Conservation (phyloP, 2,888 invertebrate genomes). For the Chrysolina oricalcia region DNA sequence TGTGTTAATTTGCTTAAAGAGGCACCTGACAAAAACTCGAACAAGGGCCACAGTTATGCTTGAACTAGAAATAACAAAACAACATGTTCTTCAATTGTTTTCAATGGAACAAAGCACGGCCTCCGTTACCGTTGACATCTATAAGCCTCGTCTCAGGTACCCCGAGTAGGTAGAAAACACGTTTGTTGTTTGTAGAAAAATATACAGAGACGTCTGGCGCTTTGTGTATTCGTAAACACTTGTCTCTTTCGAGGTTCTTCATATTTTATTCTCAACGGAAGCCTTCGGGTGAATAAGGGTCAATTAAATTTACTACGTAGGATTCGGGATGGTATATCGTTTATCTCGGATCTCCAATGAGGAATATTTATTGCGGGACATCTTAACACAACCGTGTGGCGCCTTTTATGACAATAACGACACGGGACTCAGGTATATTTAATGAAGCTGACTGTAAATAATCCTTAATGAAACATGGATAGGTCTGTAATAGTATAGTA, state of each 20-base stretch:
- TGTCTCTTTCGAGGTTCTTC: neutral
- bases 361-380: neutral
- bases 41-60: neutral
- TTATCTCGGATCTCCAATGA: neutral
- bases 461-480: too few relatives aligned
- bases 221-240: slow-evolving; percentile 3
- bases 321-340: neutral
- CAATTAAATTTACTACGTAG: slow-evolving; percentile 9
- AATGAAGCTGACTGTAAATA: too few relatives aligned
- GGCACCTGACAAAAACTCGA: neutral
- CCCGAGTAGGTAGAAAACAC: slow-evolving; percentile 3
- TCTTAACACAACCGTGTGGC: neutral
- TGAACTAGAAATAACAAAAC: neutral
- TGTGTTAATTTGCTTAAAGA: neutral
- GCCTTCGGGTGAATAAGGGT: slow-evolving; percentile 3
- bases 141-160: neutral
- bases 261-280: slow-evolving; percentile 7
- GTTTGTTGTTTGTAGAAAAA: neutral
- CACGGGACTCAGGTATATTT: too few relatives aligned
- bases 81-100: neutral
- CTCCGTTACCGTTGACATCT: neutral
- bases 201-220: neutral
- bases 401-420: neutral
- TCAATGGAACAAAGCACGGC: neutral
- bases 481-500: too few relatives aligned